Conservation (phyloP, 2,113 vertebrate genomes). For the Cranoglanis bouderius region DNA sequence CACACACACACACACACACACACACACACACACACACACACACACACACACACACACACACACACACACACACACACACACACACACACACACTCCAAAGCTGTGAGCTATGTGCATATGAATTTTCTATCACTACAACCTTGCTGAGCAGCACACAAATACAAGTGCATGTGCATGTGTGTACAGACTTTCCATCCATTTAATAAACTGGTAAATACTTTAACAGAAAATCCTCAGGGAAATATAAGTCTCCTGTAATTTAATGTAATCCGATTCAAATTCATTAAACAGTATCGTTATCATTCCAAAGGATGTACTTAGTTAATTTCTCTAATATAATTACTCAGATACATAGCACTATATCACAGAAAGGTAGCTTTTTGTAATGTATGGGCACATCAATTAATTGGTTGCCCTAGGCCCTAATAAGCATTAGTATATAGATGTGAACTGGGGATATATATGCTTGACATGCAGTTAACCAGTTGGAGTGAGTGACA, state of each 20-base stretch:
- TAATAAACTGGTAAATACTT: constrained; percentile 11
- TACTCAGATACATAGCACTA: neutral
- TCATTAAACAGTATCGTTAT: neutral
- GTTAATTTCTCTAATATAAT: constrained; percentile 1
- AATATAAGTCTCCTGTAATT: neutral
- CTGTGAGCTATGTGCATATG: neutral
- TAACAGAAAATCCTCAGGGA: neutral
- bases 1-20: neutral
- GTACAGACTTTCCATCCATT: neutral
- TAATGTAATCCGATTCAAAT: neutral
- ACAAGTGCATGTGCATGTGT: neutral
- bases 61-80: too few relatives aligned
- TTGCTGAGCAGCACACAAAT: neutral
- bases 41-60: neutral
- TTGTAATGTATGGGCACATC: constrained; percentile 66
- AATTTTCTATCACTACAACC: neutral
- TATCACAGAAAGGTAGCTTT: constrained; percentile 44
- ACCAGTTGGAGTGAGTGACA: constrained; percentile 18
- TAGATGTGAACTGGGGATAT: constrained; percentile 45
- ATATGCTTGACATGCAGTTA: constrained; percentile 31
- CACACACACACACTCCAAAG: neutral
- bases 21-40: neutral
- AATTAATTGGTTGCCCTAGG: constrained; percentile 74
- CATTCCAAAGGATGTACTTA: neutral
- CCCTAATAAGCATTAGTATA: constrained; percentile 61